phyloP scores from a whole-genome alignment of 2,888 invertebrate genomes.

The Ernsta delagoae region DNA sequence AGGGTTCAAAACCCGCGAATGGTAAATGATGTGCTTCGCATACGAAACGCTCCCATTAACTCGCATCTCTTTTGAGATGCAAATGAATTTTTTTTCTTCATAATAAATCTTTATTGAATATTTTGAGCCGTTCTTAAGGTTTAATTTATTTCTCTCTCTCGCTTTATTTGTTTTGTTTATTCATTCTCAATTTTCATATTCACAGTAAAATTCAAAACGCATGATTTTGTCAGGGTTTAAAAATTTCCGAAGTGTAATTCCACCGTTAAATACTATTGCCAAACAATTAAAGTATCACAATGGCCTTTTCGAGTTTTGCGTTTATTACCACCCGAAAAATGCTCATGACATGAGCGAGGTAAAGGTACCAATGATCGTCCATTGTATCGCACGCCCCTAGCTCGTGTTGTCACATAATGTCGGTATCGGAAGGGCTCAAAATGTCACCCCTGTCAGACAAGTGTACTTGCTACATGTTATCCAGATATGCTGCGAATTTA shows the following conservation, averaged over 20 bases:
- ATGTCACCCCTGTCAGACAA: slow-evolving; percentile 76
- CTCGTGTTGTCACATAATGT: slow-evolving; percentile 78
- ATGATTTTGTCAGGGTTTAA: slow-evolving; percentile 2
- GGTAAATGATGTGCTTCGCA: slow-evolving; percentile 74
- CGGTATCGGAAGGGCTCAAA: slow-evolving; percentile 79
- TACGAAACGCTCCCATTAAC: slow-evolving; percentile 75
- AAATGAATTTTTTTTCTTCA: slow-evolving; percentile 75
- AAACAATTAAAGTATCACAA: slow-evolving; percentile 28
- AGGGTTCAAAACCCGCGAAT: slow-evolving; percentile 71
- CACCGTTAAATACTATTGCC: slow-evolving; percentile 14
- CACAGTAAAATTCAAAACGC: no score
- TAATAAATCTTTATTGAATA: slow-evolving; percentile 80
- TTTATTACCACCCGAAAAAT: slow-evolving; percentile 45
- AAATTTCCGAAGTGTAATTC: slow-evolving; percentile 13
- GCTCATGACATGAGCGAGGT: slow-evolving; percentile 58
- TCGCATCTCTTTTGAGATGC: slow-evolving; percentile 80
- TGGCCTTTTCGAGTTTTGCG: slow-evolving; percentile 42
- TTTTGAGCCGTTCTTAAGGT: slow-evolving; percentile 70
- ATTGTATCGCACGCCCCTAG: slow-evolving; percentile 72
- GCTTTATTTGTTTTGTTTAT: not conserved
- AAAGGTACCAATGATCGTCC: slow-evolving; percentile 68
- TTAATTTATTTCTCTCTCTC: slow-evolving; percentile 66
- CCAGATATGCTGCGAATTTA: slow-evolving; percentile 75
- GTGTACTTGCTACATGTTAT: slow-evolving; percentile 79
- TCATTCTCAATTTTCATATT: no score